Evolutionary conservation across 2,797 vertebrate genomes (phyloP).

Genomic region (Picus viridis): DNA sequence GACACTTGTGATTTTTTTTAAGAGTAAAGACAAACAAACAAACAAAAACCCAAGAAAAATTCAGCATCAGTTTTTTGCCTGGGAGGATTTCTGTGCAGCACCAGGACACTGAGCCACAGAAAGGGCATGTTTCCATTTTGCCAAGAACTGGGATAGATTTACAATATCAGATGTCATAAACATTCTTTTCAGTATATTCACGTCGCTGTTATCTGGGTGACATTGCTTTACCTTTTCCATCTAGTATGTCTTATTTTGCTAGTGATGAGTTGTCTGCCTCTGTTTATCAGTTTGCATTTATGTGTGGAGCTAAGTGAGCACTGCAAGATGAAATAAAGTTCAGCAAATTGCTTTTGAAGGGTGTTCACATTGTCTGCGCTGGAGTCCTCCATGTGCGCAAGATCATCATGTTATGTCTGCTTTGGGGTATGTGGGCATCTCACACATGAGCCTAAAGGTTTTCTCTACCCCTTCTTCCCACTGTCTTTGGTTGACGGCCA

Average conservation of each 20-base stretch:
- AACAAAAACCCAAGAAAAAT: background rate
- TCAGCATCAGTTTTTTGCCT: background rate
- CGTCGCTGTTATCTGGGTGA: background rate
- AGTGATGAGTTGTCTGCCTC: background rate
- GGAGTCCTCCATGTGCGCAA: background rate
- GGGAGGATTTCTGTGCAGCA: accelerated
- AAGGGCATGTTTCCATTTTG: background rate
- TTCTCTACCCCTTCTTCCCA: background rate
- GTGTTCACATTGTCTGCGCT: background rate
- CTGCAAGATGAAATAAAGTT: background rate
- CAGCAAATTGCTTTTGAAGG: background rate
- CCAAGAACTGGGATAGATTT: background rate
- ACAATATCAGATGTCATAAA: background rate
- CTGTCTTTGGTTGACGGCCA: background rate
- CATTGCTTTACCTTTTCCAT: background rate
- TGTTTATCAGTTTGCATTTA: background rate
- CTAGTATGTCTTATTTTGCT: background rate
- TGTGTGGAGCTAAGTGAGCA: background rate
- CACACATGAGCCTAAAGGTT: background rate
- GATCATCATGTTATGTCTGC: background rate
- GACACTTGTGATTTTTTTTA: background rate
- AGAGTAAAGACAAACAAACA: background rate
- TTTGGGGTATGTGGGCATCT: background rate
- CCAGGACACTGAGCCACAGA: background rate
- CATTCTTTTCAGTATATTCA: background rate